phyloP scores from a whole-genome alignment of 1,140 invertebrate genomes.

The Pissodes strobi region DNA sequence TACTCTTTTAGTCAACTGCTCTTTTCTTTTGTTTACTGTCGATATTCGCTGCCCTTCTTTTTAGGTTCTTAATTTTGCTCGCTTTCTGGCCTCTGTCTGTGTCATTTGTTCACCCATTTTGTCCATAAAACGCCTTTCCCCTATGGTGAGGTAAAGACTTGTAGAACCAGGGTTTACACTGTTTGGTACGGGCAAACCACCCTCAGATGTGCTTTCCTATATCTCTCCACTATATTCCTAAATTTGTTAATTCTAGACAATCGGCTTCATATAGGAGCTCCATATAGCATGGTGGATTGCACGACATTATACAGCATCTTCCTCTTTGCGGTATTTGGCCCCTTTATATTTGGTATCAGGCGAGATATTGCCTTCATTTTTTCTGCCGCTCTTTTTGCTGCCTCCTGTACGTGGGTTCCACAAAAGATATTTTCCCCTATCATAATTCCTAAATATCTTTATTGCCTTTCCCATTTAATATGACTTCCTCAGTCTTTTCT shows the following conservation, averaged over 20 bases:
- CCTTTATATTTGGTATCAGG: slow-evolving; percentile 33
- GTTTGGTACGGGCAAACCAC: slow-evolving; percentile 40
- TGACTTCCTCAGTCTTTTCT: no score
- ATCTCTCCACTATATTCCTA: slow-evolving; percentile 16
- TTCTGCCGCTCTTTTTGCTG: slow-evolving; percentile 11
- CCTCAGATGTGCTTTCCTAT: slow-evolving; percentile 34
- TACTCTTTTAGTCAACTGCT: no score
- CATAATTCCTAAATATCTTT: slow-evolving; percentile 23
- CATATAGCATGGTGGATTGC: slow-evolving; percentile 34
- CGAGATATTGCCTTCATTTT: neutral
- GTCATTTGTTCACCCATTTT: no score
- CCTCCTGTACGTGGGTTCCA: slow-evolving; percentile 8
- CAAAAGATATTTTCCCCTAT: slow-evolving; percentile 20
- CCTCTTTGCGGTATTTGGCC: slow-evolving; percentile 15
- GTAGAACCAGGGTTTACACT: slow-evolving; percentile 35
- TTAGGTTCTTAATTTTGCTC: no score
- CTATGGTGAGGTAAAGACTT: no score
- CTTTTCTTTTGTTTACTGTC: no score
- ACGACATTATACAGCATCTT: slow-evolving; percentile 16
- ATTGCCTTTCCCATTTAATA: no score
- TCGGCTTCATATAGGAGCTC: slow-evolving; percentile 30
- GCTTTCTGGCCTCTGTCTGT: no score
- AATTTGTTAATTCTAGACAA: slow-evolving; percentile 16
- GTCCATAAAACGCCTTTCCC: no score
- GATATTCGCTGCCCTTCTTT: no score